These are phyloP conservation scores for Crotalus viridis DNA, from an alignment of 2,113 vertebrate species.

Conservation along the genomic window DNA sequence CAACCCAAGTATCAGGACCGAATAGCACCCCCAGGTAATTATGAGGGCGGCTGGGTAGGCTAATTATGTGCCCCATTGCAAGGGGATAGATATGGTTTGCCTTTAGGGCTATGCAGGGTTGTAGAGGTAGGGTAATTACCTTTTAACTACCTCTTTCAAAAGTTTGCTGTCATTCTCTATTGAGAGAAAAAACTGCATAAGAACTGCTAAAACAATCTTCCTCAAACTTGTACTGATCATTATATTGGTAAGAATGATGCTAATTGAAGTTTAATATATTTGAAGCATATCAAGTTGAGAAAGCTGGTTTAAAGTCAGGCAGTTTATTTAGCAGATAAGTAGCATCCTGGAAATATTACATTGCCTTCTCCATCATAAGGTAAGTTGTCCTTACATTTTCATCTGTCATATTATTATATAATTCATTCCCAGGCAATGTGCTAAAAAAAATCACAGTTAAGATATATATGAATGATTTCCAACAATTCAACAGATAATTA, in stretches of 20 bases:
- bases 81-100: neutral
- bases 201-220: neutral
- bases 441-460: neutral
- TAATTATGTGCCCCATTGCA: too few species aligned
- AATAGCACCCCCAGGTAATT: conserved; percentile 95
- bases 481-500: neutral
- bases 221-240: neutral
- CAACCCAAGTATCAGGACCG: conserved; percentile 97
- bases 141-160: neutral
- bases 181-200: neutral
- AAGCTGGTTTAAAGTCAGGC: neutral
- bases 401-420: neutral
- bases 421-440: neutral
- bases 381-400: neutral
- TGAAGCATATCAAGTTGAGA: neutral
- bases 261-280: neutral
- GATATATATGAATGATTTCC: neutral
- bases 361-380: neutral
- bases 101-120: neutral
- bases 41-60: neutral
- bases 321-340: neutral
- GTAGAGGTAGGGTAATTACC: neutral
- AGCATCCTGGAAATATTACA: neutral
- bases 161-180: neutral
- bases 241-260: neutral